These are phyloP conservation scores for Leptinotarsa peninsularis DNA, from an alignment of 2,888 invertebrate genomes.

Conservation along the genomic window DNA sequence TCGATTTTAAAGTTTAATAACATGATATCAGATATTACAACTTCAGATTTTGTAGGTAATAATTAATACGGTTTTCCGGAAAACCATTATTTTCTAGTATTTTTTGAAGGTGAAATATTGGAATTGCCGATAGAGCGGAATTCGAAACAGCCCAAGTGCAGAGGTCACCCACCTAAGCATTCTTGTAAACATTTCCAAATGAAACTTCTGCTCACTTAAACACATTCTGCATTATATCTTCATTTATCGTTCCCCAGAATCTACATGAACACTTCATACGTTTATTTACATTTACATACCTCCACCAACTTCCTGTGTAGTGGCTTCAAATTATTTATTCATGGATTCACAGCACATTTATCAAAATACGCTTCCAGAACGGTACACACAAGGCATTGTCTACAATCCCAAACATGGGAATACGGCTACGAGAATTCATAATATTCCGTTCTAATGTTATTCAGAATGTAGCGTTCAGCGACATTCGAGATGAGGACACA, in stretches of 20 bases:
- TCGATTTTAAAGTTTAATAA: no score
- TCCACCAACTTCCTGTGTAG: conserved; percentile 40
- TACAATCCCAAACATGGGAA: conserved; percentile 10
- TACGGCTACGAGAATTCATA: neutral
- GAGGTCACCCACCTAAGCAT: conserved; percentile 9
- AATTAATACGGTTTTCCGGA: no score
- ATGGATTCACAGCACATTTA: conserved; percentile 42
- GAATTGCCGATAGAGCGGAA: neutral
- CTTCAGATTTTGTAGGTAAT: no score
- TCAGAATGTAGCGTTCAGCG: neutral
- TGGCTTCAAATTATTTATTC: conserved; percentile 49
- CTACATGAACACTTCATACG: conserved; percentile 34
- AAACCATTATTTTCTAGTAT: no score
- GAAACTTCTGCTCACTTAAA: conserved; percentile 11
- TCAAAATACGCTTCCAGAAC: conserved; percentile 32
- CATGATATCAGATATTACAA: no score
- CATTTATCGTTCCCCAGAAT: conserved; percentile 34
- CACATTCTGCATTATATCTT: conserved; percentile 28
- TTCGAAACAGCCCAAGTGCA: neutral
- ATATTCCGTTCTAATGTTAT: neutral
- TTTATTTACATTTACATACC: conserved; percentile 42
- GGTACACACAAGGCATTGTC: conserved; percentile 7
- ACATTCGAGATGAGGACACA: neutral
- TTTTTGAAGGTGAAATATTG: neutral
- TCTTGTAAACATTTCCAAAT: conserved; percentile 17